These are phyloP conservation scores for Drosophila histrio DNA, from an alignment of 2,888 invertebrate genomes.

Conservation along the genomic window DNA sequence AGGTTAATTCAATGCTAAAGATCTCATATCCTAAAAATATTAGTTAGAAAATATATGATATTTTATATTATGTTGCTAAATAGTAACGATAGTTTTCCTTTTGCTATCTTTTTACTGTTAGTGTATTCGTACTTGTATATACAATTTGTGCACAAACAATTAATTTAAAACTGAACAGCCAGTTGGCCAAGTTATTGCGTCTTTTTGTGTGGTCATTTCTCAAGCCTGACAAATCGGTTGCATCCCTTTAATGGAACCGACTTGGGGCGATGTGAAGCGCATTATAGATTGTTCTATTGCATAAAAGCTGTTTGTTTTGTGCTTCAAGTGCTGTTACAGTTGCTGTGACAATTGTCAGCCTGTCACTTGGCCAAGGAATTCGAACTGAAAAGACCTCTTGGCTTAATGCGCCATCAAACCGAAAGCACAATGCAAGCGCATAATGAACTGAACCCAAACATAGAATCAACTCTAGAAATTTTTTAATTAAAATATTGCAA, in stretches of 20 bases:
- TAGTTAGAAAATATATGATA: too few species aligned
- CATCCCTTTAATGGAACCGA: conserved; percentile 2
- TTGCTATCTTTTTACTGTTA: neutral
- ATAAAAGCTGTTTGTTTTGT: conserved; percentile 55
- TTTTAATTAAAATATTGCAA: conserved; percentile 75
- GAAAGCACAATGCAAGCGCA: conserved; percentile 52
- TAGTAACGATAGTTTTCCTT: neutral
- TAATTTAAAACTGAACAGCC: conserved; percentile 59
- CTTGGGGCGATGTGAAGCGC: conserved; percentile 6
- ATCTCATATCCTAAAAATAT: too few species aligned
- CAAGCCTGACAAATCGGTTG: conserved; percentile 68
- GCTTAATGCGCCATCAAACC: conserved; percentile 36
- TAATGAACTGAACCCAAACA: conserved; percentile 50
- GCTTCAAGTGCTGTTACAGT: conserved; percentile 34
- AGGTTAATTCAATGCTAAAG: too few species aligned
- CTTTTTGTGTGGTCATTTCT: conserved; percentile 62
- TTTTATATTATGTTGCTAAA: neutral
- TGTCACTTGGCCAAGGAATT: conserved; percentile 52
- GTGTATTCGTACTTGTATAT: conserved; percentile 15
- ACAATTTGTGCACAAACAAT: conserved; percentile 60
- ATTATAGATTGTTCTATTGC: conserved; percentile 33
- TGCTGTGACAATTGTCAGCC: conserved; percentile 66
- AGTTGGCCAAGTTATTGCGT: conserved; percentile 55
- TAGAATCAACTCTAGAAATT: conserved; percentile 56
- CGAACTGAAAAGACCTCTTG: conserved; percentile 7